These are phyloP conservation scores for Trachurus trachurus DNA, from an alignment of 2,797 vertebrate species.

Conservation along the genomic window DNA sequence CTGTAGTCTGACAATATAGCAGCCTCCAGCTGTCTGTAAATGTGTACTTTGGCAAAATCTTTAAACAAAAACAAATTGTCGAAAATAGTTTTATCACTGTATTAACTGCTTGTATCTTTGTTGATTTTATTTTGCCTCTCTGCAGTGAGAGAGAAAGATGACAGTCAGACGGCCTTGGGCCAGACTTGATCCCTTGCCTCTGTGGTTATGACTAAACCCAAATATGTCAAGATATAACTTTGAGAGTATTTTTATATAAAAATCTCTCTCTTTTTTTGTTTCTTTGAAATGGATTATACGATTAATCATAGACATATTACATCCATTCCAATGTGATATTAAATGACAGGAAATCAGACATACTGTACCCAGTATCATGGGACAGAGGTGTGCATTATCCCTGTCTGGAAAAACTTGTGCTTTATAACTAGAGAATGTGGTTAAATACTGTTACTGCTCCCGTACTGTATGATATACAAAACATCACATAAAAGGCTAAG, in stretches of 20 bases:
- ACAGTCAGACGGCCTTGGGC: neutral
- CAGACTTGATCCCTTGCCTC: neutral
- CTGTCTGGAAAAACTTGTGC: neutral
- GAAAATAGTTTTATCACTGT: too few species aligned
- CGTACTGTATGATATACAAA: too few species aligned
- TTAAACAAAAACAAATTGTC: too few species aligned
- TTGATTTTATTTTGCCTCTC: neutral
- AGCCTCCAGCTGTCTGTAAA: neutral
- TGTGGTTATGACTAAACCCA: too few species aligned
- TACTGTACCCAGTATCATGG: neutral
- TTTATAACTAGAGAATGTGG: neutral
- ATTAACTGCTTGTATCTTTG: too few species aligned
- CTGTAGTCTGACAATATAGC: neutral
- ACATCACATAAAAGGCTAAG: too few species aligned
- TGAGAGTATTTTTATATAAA: neutral
- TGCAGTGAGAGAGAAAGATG: neutral
- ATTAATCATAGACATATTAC: neutral
- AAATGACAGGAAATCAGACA: neutral
- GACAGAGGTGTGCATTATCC: neutral
- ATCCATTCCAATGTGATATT: neutral
- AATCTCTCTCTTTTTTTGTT: too few species aligned
- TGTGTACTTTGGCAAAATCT: too few species aligned
- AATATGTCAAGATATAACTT: too few species aligned
- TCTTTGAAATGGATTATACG: too few species aligned
- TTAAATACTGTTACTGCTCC: neutral